Evolutionary conservation across 2,797 vertebrate genomes (phyloP).

Genomic region (Meda fulgida): DNA sequence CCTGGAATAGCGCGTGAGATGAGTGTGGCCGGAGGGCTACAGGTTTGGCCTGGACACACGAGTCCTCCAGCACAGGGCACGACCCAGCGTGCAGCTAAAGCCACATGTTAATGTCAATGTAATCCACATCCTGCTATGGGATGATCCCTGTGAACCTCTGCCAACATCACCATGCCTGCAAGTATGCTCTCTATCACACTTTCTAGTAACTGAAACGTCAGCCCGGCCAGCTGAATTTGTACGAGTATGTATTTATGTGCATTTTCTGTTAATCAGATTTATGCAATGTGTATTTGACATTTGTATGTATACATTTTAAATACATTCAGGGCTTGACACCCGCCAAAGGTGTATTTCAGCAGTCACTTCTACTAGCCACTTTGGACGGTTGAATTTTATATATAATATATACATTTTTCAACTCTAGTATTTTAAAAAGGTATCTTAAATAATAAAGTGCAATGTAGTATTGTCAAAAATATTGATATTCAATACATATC

Average conservation of each 20-base stretch:
- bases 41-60: constrained; percentile 15
- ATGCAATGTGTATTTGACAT: neutral
- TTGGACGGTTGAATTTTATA: neutral
- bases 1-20: neutral
- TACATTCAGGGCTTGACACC: neutral
- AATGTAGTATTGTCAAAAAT: too few relatives aligned
- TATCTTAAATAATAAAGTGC: neutral
- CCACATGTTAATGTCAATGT: constrained; percentile 66
- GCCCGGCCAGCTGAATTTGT: constrained; percentile 10
- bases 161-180: constrained; percentile 48
- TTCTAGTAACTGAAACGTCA: constrained; percentile 23
- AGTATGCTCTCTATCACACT: constrained; percentile 23
- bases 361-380: neutral
- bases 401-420: neutral
- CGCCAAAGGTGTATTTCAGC: too few relatives aligned
- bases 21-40: neutral
- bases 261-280: too few relatives aligned
- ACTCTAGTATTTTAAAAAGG: neutral
- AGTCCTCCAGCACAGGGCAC: neutral
- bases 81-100: constrained; percentile 50
- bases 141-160: constrained; percentile 57
- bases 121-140: constrained; percentile 65
- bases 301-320: neutral
- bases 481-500: neutral
- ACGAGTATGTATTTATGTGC: constrained; percentile 20